Evolutionary conservation across 2,113 vertebrate genomes (phyloP), one percentile per base, ranked within the genome.

Genomic region (Chaetodon auriga): DNA sequence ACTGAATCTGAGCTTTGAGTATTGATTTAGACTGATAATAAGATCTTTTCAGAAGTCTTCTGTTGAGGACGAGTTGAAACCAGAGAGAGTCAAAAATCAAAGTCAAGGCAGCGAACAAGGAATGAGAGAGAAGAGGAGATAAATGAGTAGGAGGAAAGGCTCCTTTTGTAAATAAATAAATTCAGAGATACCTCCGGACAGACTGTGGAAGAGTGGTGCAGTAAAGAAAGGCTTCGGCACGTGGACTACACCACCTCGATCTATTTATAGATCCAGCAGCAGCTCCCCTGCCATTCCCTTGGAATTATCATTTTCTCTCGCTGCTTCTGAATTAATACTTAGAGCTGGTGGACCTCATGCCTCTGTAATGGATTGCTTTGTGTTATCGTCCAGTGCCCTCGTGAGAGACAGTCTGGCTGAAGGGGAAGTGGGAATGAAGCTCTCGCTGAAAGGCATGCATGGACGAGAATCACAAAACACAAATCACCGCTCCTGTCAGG

Each of bases 231-330:
- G 85, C 79, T 58, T 60, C 9, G 25, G 66, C 83, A 86, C 71
- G 73, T 86, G 74, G 84, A 91, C 88, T 58, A 57, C 80, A 87
- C 74, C 62, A 30, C 86, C 81, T 51, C 72, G 18, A 65, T 82
- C 90, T 93, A 93, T 93, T 94, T 90, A 89, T 92, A 92, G 86
- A 89, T 76, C 81, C 68, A 80, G 82, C 60, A 73, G 85, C 89
- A 75, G 87, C 89, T 87, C 81, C 80, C 58, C 68, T 75, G 79
- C 83, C 75, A 48, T 84, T 90, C 82, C 69, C 83, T 48, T 66
- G 80, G 82, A 90, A 93, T 92, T 84, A 90, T 93, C 78, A 91
- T 92, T 89, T 92, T 81, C 86, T 84, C 88, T 73, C 48, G 66
- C 81, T 75, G 68, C 85, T 77, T 92, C 68, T 90, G 83, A 91